Evolutionary conservation across 1,140 invertebrate genomes (phyloP), one percentile per base, ranked within the genome.

Genomic region (Lordiphosa collinella): DNA sequence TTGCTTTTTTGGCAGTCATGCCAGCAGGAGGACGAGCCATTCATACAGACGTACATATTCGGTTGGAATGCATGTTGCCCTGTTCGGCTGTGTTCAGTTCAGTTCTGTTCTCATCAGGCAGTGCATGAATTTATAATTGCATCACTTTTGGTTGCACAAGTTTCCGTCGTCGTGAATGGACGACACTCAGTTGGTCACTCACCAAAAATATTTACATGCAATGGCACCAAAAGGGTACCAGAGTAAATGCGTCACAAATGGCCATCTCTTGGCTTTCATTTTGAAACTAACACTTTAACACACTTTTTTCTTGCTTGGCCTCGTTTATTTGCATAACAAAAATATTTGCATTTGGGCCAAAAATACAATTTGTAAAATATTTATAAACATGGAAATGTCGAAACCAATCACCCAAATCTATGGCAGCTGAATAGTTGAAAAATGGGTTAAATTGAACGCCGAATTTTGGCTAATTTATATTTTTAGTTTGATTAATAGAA

Each of bases 51-150:
- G 22, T 7, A 4, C 5, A 12, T 11, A 22, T 35, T 49, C 14
- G 32, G 40, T 59, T 57, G 68, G 60, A 71, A 70, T 72, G 54
- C 69, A 56, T 65, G 63, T 55, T 51, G 68, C 34, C 57, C 58
- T 61, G 68, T 54, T 48, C 54, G 34, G 38, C 12, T 43, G 70
- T 36, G 37, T 13, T 29, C 29, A 10, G 14, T 18, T 3, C 16
- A 35, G 61, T 38, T 60, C 38, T 10, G 35, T 14, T 31, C 31
- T 18, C 31, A 37, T 16, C 58, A 38, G 59, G 8, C 59, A 31
- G 9, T 44, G 59, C 57, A 76, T 82, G 72, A 82, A 82, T 82
- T 76, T 76, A 84, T 84, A 82, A 82, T 82, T 82, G 76, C 58
- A 76, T 76, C 72, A 84, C 68, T 68, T 56, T 57, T 78, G 40